Conservation (phyloP, 2,797 vertebrate species). For the Schizothorax lantsangensis region DNA sequence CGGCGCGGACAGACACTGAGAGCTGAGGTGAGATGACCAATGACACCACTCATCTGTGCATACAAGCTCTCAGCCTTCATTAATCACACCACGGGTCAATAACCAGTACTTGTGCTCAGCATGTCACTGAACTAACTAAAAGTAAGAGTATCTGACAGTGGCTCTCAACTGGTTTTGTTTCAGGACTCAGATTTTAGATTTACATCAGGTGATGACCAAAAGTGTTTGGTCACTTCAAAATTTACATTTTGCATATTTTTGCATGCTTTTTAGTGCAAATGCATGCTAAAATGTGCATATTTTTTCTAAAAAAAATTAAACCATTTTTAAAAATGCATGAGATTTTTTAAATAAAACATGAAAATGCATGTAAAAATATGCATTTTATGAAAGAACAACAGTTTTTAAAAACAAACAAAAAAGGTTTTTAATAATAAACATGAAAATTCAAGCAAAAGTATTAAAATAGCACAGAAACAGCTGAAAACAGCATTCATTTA, state of each 20-base stretch:
- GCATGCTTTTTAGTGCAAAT: background rate
- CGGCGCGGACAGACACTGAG: slow-evolving; percentile 61
- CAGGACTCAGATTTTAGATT: background rate
- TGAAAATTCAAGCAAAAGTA: background rate
- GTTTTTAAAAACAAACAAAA: background rate
- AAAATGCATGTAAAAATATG: background rate
- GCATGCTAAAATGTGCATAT: background rate
- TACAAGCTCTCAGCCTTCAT: background rate
- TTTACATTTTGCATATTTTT: background rate
- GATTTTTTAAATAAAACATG: background rate
- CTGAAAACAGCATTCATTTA: background rate
- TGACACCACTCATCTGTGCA: slow-evolving; percentile 8
- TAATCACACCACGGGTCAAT: background rate
- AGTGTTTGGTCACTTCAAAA: background rate
- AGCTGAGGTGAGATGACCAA: slow-evolving; percentile 63
- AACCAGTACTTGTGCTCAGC: background rate
- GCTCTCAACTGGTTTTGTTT: background rate
- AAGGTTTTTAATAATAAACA: background rate
- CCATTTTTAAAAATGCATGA: background rate
- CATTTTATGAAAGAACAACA: background rate
- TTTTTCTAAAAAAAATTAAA: background rate
- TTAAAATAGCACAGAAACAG: background rate
- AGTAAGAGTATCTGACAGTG: background rate
- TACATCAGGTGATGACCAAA: background rate
- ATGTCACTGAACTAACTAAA: background rate